Percentiles rank a stretch among this genome's conserved stretches.
phyloP scores from a whole-genome alignment of 1,140 invertebrate genomes.

The Geopemphigus sp. region DNA sequence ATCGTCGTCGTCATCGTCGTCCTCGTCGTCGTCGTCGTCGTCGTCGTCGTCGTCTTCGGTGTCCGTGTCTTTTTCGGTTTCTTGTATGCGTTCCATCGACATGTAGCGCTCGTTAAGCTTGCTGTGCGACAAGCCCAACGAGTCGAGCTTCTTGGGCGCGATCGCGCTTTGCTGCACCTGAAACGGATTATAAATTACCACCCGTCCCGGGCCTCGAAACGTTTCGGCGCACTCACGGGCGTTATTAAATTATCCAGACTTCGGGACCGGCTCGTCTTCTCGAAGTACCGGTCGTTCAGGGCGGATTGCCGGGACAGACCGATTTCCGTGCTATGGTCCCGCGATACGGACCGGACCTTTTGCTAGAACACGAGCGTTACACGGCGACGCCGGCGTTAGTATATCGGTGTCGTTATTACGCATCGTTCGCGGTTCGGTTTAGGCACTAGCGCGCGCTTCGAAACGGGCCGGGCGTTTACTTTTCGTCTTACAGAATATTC shows the following conservation, averaged over 20 bases:
- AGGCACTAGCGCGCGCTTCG: no score
- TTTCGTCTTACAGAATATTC: no score
- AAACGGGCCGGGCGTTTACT: no score
- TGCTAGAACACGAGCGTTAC: constrained; percentile 34
- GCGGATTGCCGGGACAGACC: constrained; percentile 78
- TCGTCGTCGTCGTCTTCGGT: constrained; percentile 41
- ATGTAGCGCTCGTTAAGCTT: constrained; percentile 77
- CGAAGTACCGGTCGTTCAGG: constrained; percentile 84
- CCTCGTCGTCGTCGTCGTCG: constrained; percentile 55
- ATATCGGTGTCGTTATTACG: no score
- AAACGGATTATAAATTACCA: no score
- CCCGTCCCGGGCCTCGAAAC: no score
- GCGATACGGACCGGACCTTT: constrained; percentile 54
- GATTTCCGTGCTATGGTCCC: constrained; percentile 57
- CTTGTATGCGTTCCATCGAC: constrained; percentile 69
- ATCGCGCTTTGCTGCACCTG: not conserved
- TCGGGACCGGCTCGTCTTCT: constrained; percentile 76
- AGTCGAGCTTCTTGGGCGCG: constrained; percentile 61
- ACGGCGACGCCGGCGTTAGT: no score
- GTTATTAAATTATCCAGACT: constrained; percentile 78
- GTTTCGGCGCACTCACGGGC: constrained; percentile 55
- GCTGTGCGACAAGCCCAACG: constrained; percentile 76
- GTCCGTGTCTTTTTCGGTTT: constrained; percentile 51
- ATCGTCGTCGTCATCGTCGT: constrained; percentile 61
- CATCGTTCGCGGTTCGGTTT: no score